A percentile compares a stretch with the other conserved stretches of the same genome.
phyloP scores from a whole-genome alignment of 2,113 vertebrate species.

The crab-eating macaque (Macaca fascicularis) region T2T-MFA8v1.1 NC_088391.1:19527001-19527500 shows the following conservation, averaged over 20 bases:
- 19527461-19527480: neutral
- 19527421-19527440: neutral
- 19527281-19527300: neutral
- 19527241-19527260: neutral
- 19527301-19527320: neutral
- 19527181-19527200: neutral
- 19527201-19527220: neutral
- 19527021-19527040: neutral
- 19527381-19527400: neutral
- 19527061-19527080: neutral
- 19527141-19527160: neutral
- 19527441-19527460: neutral
- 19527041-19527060: neutral
- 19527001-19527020: neutral
- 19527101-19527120: neutral
- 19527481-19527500: neutral
- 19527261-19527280: neutral
- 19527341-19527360: neutral
- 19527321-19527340: neutral
- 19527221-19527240: neutral
- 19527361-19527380: neutral
- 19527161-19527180: neutral
- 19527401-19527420: neutral
- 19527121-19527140: neutral
- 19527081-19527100: neutral